Conservation (phyloP, 2,113 vertebrate genomes). For the Corvus cornix region DNA sequence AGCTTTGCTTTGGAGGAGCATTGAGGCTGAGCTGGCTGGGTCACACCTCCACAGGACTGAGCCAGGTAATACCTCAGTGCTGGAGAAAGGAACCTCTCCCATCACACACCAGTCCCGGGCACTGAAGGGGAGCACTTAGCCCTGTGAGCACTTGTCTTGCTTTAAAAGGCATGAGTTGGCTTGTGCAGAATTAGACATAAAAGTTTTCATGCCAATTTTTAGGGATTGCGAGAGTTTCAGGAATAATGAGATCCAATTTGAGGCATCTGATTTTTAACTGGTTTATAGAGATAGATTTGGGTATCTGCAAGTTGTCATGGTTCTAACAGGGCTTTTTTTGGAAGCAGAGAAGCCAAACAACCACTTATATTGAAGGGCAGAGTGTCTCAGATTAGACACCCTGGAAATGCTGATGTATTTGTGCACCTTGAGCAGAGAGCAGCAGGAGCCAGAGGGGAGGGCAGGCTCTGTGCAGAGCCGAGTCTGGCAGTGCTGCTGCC, state of each 20-base stretch:
- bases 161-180: not conserved
- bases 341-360: not conserved
- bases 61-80: not conserved
- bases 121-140: not conserved
- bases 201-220: not conserved
- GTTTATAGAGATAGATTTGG: not conserved
- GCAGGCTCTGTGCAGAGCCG: rapidly evolving
- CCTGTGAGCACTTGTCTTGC: not conserved
- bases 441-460: not conserved
- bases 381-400: not conserved
- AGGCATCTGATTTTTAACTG: not conserved
- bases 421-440: not conserved
- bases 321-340: not conserved
- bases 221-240: not conserved
- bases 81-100: not conserved
- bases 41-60: rapidly evolving
- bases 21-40: not conserved
- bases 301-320: not conserved
- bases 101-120: not conserved
- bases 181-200: not conserved
- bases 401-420: rapidly evolving
- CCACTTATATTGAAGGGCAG: not conserved
- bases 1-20: not conserved
- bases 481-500: rapidly evolving
- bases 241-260: not conserved